Conservation (phyloP, 2,797 vertebrate genomes). For the Heterohyrax brucei region DNA sequence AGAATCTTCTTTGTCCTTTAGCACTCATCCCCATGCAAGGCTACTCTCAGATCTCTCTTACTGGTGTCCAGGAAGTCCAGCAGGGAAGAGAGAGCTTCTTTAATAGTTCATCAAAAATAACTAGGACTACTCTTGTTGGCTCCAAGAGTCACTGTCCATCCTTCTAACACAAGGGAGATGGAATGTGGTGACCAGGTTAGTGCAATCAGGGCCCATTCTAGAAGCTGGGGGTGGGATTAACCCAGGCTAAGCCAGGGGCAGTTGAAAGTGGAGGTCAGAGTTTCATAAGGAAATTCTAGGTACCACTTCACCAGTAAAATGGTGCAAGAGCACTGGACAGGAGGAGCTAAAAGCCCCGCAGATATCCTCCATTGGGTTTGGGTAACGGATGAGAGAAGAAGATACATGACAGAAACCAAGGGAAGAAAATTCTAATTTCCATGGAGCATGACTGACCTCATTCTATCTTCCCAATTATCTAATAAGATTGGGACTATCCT, state of each 20-base stretch:
- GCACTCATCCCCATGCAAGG: not conserved
- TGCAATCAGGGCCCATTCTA: not conserved
- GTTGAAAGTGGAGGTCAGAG: not conserved
- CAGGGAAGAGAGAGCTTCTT: not conserved
- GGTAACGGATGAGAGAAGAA: not conserved
- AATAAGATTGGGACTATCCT: not conserved
- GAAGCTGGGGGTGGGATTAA: not conserved
- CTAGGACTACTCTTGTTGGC: not conserved
- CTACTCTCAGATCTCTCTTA: fast-evolving
- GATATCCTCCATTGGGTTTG: not conserved
- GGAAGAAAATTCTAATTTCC: not conserved
- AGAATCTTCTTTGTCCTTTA: not conserved
- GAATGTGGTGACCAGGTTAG: not conserved
- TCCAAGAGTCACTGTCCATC: not conserved
- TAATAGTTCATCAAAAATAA: not conserved
- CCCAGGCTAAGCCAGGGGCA: not conserved
- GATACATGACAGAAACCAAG: not conserved
- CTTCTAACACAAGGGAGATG: not conserved
- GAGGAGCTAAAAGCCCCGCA: not conserved
- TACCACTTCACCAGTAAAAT: not conserved
- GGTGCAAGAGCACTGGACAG: too few species aligned
- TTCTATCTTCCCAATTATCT: not conserved
- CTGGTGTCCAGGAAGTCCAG: not conserved
- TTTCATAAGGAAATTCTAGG: not conserved
- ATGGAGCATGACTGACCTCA: not conserved